These are phyloP conservation scores for Sesia apiformis DNA, from an alignment of 2,888 invertebrate species.

Conservation along the genomic window DNA sequence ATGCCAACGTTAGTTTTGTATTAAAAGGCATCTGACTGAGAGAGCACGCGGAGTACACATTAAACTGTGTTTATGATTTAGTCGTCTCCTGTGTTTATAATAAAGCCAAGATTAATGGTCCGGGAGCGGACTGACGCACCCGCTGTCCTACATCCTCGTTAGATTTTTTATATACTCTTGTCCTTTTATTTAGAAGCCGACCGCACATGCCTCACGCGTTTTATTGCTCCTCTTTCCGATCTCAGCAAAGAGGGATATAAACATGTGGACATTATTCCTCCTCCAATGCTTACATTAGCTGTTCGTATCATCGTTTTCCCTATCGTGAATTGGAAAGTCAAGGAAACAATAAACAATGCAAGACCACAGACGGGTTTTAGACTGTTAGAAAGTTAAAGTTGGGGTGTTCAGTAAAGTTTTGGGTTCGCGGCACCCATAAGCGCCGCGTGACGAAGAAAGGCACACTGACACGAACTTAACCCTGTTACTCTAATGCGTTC, in stretches of 20 bases:
- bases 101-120: slow-evolving; percentile 61
- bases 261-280: slow-evolving; percentile 6
- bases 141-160: slow-evolving; percentile 47
- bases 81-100: slow-evolving; percentile 59
- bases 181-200: slow-evolving; percentile 48
- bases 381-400: too few relatives aligned
- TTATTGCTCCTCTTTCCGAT: slow-evolving; percentile 49
- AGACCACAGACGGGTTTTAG: slow-evolving; percentile 5
- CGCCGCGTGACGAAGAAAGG: too few relatives aligned
- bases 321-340: slow-evolving; percentile 4
- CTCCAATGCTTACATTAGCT: slow-evolving; percentile 4
- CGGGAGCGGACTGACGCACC: slow-evolving; percentile 31
- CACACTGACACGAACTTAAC: not conserved
- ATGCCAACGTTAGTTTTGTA: too few relatives aligned
- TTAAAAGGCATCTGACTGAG: slow-evolving; percentile 7
- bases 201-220: slow-evolving; percentile 45
- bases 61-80: slow-evolving; percentile 62
- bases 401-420: too few relatives aligned
- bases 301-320: slow-evolving; percentile 2
- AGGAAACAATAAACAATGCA: slow-evolving; percentile 20
- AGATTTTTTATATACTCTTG: slow-evolving; percentile 44
- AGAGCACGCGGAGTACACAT: slow-evolving; percentile 29
- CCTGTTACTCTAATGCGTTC: slow-evolving; percentile 13
- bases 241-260: slow-evolving; percentile 4
- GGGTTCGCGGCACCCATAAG: too few relatives aligned